phyloP scores from a whole-genome alignment of 2,888 invertebrate genomes.

The Ophion ellenae region DNA sequence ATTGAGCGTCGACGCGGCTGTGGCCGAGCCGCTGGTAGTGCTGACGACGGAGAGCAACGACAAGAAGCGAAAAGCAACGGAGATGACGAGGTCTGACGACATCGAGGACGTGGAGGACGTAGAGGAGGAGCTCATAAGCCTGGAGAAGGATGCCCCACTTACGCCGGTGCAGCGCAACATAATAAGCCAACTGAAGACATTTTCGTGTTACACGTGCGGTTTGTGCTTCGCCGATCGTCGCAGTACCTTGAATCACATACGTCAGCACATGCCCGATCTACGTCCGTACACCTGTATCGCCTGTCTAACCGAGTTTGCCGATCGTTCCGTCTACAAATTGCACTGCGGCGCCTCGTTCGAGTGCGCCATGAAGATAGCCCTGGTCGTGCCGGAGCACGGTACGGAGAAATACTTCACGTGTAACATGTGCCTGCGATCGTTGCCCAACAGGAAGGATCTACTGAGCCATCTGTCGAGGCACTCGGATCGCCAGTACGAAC shows the following conservation, averaged over 20 bases:
- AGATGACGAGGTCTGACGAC: slow-evolving; percentile 8
- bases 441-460: slow-evolving; percentile 78
- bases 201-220: slow-evolving; percentile 80
- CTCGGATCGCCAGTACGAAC: slow-evolving; percentile 77
- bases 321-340: slow-evolving; percentile 79
- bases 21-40: slow-evolving; percentile 46
- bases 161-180: slow-evolving; percentile 81
- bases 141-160: slow-evolving; percentile 77
- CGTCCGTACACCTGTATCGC: slow-evolving; percentile 81
- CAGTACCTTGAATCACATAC: slow-evolving; percentile 79
- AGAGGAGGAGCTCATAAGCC: slow-evolving; percentile 76
- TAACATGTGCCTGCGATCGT: slow-evolving; percentile 80
- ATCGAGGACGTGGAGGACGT: slow-evolving; percentile 66
- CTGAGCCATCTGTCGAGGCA: slow-evolving; percentile 78
- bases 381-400: slow-evolving; percentile 79
- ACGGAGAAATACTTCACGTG: slow-evolving; percentile 81
- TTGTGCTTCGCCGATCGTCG: slow-evolving; percentile 78
- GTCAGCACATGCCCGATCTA: slow-evolving; percentile 81
- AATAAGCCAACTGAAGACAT: slow-evolving; percentile 82
- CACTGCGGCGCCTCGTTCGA: slow-evolving; percentile 83
- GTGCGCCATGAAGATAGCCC: slow-evolving; percentile 86
- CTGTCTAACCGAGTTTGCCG: slow-evolving; percentile 80
- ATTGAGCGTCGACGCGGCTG: not conserved
- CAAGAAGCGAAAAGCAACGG: slow-evolving; percentile 3
- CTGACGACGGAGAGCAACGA: slow-evolving; percentile 64